Conservation (phyloP, 2,113 vertebrate species). For the Pao palembangensis region DNA sequence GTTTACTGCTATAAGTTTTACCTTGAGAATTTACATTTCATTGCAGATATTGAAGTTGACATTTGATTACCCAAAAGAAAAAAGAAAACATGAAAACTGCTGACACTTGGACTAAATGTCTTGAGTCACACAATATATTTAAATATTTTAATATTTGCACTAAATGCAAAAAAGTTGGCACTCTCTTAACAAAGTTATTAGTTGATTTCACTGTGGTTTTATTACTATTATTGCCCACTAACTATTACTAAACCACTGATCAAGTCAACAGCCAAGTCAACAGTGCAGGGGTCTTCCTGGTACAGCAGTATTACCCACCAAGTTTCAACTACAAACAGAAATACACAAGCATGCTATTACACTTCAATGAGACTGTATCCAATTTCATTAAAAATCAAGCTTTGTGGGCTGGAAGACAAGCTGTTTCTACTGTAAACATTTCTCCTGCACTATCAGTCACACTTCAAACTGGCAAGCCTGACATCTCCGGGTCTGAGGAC, state of each 20-base stretch:
- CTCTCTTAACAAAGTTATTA: no score
- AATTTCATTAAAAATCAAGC: constrained; percentile 50
- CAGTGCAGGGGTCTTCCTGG: constrained; percentile 55
- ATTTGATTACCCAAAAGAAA: no score
- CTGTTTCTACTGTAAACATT: constrained; percentile 60
- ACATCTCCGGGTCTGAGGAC: constrained; percentile 53
- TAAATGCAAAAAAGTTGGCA: no score
- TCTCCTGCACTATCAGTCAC: constrained; percentile 60
- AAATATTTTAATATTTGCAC: no score
- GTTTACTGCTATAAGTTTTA: background rate
- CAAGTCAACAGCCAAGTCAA: no score
- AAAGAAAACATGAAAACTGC: no score
- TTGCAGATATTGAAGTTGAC: no score
- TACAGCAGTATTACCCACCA: constrained; percentile 66
- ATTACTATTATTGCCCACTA: constrained; percentile 45
- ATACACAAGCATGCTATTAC: constrained; percentile 32
- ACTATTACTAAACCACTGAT: background rate
- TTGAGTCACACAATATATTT: no score
- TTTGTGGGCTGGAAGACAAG: constrained; percentile 47
- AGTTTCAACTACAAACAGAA: constrained; percentile 49
- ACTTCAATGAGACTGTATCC: constrained; percentile 42
- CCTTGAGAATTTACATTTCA: no score
- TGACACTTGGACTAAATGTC: no score
- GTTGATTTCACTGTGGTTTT: constrained; percentile 12
- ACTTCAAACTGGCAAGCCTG: constrained; percentile 60